Evolutionary conservation across 2,888 invertebrate species (phyloP).

Genomic region (Odontocerum albicorne): DNA sequence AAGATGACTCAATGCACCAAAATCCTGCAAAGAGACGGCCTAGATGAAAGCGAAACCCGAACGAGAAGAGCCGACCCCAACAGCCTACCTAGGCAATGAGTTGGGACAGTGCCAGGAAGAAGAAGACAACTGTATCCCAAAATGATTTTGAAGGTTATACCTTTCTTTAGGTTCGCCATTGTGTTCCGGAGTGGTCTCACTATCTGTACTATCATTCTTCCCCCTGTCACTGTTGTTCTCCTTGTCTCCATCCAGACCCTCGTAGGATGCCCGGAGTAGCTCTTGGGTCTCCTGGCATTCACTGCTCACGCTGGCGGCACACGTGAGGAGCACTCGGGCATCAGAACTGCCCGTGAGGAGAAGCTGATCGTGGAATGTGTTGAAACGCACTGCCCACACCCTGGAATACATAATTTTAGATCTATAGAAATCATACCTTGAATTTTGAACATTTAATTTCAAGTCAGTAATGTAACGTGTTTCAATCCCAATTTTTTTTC

Average conservation of each 20-base stretch:
- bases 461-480: not conserved
- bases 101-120: no score
- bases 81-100: no score
- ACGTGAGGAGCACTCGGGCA: slow-evolving; percentile 85
- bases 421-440: not conserved
- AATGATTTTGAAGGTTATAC: no score
- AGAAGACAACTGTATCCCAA: no score
- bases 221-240: slow-evolving; percentile 21
- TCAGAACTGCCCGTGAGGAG: slow-evolving; percentile 94
- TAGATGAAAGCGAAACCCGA: no score
- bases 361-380: slow-evolving; percentile 96
- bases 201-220: slow-evolving; percentile 50
- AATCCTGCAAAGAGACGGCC: no score
- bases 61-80: no score
- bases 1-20: no score
- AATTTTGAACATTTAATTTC: slow-evolving; percentile 10
- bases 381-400: slow-evolving; percentile 94
- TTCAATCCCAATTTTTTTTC: not conserved
- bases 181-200: slow-evolving; percentile 29
- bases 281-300: slow-evolving; percentile 54
- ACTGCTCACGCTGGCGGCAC: slow-evolving; percentile 84
- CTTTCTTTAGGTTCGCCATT: slow-evolving; percentile 26
- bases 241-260: no score
- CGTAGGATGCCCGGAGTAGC: not conserved
- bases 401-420: slow-evolving; percentile 44